These are phyloP conservation scores for Heliconius nattereri DNA, from an alignment of 1,140 invertebrate genomes.

Conservation along the genomic window DNA sequence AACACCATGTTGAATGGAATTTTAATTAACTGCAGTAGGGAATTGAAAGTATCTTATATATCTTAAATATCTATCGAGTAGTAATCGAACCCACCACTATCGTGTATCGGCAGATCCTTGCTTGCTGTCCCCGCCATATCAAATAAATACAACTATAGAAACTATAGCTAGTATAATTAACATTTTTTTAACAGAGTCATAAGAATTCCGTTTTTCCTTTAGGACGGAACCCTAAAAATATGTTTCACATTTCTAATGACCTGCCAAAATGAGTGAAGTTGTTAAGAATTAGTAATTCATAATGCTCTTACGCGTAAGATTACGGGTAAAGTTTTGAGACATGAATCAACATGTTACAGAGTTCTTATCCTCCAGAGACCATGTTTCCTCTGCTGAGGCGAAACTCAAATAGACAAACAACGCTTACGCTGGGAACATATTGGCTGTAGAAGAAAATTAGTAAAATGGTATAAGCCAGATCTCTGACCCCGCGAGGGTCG, in stretches of 20 bases:
- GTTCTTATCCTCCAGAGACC: slow-evolving; percentile 20
- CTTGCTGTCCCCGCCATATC: too few species aligned
- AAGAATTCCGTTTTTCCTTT: too few species aligned
- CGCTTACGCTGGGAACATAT: not conserved
- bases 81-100: too few species aligned
- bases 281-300: not conserved
- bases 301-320: slow-evolving; percentile 18
- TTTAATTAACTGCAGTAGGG: too few species aligned
- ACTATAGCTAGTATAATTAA: too few species aligned
- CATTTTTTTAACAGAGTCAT: too few species aligned
- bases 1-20: too few species aligned
- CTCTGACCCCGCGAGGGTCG: too few species aligned
- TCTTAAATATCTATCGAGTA: too few species aligned
- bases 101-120: too few species aligned
- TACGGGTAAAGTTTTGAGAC: slow-evolving; percentile 31
- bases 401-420: slow-evolving; percentile 22
- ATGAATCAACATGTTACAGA: slow-evolving; percentile 31
- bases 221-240: not conserved
- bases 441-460: not conserved
- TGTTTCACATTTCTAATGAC: not conserved
- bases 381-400: slow-evolving; percentile 17
- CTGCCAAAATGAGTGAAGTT: not conserved
- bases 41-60: too few species aligned
- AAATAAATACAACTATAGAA: too few species aligned
- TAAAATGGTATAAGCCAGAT: not conserved